Percentiles rank a stretch among this genome's conserved stretches.
Evolutionary conservation across 2,888 invertebrate genomes (phyloP).

Genomic region (Agrotis segetum): DNA sequence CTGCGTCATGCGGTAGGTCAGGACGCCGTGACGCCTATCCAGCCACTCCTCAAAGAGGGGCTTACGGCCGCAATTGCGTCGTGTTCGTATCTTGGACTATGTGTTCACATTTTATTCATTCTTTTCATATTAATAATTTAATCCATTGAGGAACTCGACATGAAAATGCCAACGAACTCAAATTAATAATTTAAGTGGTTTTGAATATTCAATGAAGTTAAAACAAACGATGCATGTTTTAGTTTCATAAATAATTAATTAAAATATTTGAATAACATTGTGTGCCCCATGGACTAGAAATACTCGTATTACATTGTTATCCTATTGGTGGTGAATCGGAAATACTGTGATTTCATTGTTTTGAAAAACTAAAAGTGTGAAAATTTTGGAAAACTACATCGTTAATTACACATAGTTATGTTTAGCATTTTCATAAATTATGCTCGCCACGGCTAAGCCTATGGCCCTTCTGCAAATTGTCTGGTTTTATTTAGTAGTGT

Average conservation of each 20-base stretch:
- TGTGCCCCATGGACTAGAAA: not conserved
- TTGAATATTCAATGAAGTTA: conserved; percentile 23
- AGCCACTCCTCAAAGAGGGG: too few species aligned
- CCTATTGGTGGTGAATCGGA: not conserved
- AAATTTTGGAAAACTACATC: too few species aligned
- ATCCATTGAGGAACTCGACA: not conserved
- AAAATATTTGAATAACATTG: conserved; percentile 10
- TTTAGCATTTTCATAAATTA: too few species aligned
- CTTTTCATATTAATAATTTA: conserved; percentile 7
- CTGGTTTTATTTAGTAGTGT: not conserved
- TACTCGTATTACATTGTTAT: conserved; percentile 18
- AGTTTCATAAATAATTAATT: conserved; percentile 20
- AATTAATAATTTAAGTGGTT: conserved; percentile 19
- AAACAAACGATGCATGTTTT: conserved; percentile 24
- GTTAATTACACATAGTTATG: too few species aligned
- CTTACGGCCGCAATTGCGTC: too few species aligned
- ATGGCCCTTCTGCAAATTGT: conserved; percentile 14
- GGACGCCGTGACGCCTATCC: too few species aligned
- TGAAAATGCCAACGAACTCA: conserved; percentile 12
- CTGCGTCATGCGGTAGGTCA: too few species aligned
- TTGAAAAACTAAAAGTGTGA: not conserved
- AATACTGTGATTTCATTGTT: not conserved
- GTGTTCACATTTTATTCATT: conserved; percentile 10
- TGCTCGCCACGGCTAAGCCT: too few species aligned
- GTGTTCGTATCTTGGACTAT: too few species aligned